Conservation (phyloP, 2,888 invertebrate genomes). For the Eledona agricola region DNA sequence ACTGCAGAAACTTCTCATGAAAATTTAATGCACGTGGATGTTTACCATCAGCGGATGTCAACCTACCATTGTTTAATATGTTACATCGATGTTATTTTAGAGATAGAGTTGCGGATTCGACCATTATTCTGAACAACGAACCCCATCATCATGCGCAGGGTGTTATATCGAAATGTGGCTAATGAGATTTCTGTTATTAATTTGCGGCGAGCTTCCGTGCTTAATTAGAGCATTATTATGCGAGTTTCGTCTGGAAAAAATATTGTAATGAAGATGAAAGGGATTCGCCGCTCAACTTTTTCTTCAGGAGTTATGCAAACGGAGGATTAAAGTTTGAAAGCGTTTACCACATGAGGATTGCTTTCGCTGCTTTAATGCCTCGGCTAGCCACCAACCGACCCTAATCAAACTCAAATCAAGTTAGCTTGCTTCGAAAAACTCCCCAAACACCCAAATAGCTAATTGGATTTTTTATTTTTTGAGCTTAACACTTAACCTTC, state of each 20-base stretch:
- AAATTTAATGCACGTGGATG: conserved; percentile 41
- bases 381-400: conserved; percentile 14
- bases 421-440: too few relatives aligned
- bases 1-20: conserved; percentile 39
- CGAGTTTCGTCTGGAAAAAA: too few relatives aligned
- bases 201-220: too few relatives aligned
- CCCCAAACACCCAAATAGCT: too few relatives aligned
- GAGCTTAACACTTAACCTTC: too few relatives aligned
- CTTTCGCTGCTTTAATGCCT: conserved; percentile 9
- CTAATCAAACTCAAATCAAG: conserved; percentile 18
- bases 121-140: conserved; percentile 5
- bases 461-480: too few relatives aligned
- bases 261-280: conserved; percentile 31
- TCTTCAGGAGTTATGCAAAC: conserved; percentile 33
- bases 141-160: too few relatives aligned
- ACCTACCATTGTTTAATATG: conserved; percentile 38
- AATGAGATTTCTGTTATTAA: too few relatives aligned
- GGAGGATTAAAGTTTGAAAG: conserved; percentile 26
- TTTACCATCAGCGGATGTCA: conserved; percentile 36
- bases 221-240: too few relatives aligned
- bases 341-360: conserved; percentile 22
- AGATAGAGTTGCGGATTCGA: conserved; percentile 7
- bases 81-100: conserved; percentile 11
- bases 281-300: too few relatives aligned
- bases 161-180: too few relatives aligned